Percentiles rank a stretch among this genome's conserved stretches.
Evolutionary conservation across 92 coral and sea anemone species (phyloP).

Genomic region (Pocillopora grandis): DNA sequence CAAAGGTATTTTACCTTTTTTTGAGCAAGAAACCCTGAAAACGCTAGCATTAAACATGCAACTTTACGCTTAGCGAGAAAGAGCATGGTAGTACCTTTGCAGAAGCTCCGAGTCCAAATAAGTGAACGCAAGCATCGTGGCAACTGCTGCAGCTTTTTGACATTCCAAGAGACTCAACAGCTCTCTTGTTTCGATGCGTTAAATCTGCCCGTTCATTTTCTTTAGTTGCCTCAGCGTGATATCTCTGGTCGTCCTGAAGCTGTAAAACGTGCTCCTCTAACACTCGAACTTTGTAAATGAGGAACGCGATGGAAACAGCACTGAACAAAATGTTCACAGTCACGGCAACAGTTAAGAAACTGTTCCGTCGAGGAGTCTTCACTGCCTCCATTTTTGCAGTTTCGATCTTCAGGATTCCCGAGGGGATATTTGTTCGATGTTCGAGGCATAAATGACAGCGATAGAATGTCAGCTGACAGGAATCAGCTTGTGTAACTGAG

Average conservation of each 20-base stretch:
- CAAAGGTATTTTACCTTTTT: too few relatives aligned
- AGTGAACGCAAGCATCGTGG: conserved; percentile 36
- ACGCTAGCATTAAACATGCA: too few relatives aligned
- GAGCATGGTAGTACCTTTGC: conserved; percentile 22
- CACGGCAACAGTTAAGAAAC: conserved; percentile 19
- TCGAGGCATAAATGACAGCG: too few relatives aligned
- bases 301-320: conserved; percentile 48
- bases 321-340: conserved; percentile 44
- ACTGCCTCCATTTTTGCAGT: conserved; percentile 26
- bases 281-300: conserved; percentile 51
- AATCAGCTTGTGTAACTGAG: too few relatives aligned
- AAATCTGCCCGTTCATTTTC: not conserved
- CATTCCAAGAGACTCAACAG: not conserved
- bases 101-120: conserved; percentile 40
- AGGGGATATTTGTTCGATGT: too few relatives aligned
- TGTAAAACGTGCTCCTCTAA: conserved; percentile 49
- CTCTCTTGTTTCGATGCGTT: conserved; percentile 37
- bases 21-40: too few relatives aligned
- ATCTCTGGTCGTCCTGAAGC: conserved; percentile 9
- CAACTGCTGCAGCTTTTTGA: conserved; percentile 36
- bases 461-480: too few relatives aligned
- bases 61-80: too few relatives aligned
- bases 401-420: too few relatives aligned
- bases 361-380: conserved; percentile 17
- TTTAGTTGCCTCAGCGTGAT: conserved; percentile 1